These are phyloP conservation scores for Carassius auratus DNA, from an alignment of 2,113 vertebrate species.

Conservation along the genomic window DNA sequence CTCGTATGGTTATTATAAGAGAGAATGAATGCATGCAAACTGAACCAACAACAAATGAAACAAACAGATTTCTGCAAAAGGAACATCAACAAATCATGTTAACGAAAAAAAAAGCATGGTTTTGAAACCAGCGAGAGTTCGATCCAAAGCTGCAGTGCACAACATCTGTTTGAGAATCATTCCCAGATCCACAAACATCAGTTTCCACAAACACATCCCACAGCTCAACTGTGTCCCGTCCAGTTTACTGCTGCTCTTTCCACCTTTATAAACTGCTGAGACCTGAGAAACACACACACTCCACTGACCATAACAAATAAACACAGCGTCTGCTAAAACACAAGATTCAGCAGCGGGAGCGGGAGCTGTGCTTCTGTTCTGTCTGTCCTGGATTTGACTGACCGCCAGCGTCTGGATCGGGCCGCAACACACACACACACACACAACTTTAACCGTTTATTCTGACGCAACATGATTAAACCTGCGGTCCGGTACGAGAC, in stretches of 20 bases:
- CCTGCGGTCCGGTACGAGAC: no score
- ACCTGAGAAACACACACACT: conserved; percentile 9
- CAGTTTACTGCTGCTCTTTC: background rate
- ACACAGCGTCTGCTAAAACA: conserved; percentile 25
- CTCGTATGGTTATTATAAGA: no score
- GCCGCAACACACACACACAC: background rate
- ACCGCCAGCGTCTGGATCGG: conserved; percentile 17
- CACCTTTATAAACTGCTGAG: conserved; percentile 20
- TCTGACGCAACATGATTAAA: no score
- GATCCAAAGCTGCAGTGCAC: background rate
- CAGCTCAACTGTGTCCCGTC: background rate
- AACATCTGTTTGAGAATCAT: background rate
- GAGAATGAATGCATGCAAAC: no score
- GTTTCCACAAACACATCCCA: conserved; percentile 4
- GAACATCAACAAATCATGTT: no score
- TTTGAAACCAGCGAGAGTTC: no score
- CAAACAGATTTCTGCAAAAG: no score
- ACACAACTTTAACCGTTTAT: background rate
- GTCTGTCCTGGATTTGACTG: conserved; percentile 11
- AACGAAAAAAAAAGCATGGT: no score
- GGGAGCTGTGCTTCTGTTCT: background rate
- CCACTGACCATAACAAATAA: conserved; percentile 26
- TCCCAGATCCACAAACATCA: background rate
- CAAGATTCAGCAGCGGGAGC: conserved; percentile 5
- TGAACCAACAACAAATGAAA: no score